Evolutionary conservation across 2,797 vertebrate species (phyloP), one percentile per base, ranked within the genome.

Genomic region (Brachyrhaphis roseni): DNA sequence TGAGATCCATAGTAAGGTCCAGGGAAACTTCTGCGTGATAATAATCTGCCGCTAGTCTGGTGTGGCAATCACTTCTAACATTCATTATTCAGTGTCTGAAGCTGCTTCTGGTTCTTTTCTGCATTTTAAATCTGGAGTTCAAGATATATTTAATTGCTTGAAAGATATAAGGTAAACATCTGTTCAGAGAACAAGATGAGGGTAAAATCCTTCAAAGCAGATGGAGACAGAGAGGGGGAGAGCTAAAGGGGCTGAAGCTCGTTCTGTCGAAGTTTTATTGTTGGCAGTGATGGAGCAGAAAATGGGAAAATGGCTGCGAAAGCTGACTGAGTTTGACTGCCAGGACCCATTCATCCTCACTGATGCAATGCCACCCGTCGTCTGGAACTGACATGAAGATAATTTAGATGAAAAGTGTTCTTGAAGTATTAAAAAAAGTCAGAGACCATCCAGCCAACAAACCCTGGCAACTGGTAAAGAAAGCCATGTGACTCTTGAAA

Each of bases 271-370:
- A 77, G 0, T 23, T 59, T 72, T 71, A 47, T 74, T 39, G 78
- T 77, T 70, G 81, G 76, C 82, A 72, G 79, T 77, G 74, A 75
- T 77, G 79, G 74, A 77, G 79, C 71, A 86, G 74, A 77, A 84
- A 83, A 79, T 82, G 75, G 72, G 72, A 39, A 77, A 75, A 85
- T 85, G 77, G 45, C 75, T 71, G 84, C 82, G 55, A 77, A 80
- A 82, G 78, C 80, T 82, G 82, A 53, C 34, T n/a, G 76, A 74
- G 59, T 36, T 18, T 45, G 76, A 77, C 28, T 34, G 77, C 70
- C 83, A 55, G 84, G 70, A 55, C 53, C 70, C 7, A 71, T 70
- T 81, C 79, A 11, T 34, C 34, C 20, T 79, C 79, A 78, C 73
- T 23, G 49, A 62, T 76, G 83, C 79, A 59, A 45, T 55, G 55